These are phyloP conservation scores for Phoxinus dragarum DNA, from an alignment of 2,797 vertebrate genomes.

Conservation along the genomic window DNA sequence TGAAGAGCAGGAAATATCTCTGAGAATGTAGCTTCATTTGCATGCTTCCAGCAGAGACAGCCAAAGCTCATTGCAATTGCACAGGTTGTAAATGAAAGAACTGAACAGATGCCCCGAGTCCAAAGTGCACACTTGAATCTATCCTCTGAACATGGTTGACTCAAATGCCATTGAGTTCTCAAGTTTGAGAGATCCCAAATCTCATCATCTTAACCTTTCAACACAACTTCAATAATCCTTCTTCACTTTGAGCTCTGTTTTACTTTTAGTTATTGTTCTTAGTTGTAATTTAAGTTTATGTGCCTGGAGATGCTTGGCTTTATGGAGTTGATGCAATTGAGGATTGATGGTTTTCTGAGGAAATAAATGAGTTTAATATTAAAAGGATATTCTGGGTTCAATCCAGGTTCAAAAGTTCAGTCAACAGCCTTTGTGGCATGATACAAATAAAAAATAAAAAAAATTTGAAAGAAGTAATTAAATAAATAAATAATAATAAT, in stretches of 20 bases:
- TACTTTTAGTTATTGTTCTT: slow-evolving; percentile 27
- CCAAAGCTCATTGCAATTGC: slow-evolving; percentile 33
- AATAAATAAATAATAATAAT: neutral
- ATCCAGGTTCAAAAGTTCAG: neutral
- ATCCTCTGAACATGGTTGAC: slow-evolving; percentile 65
- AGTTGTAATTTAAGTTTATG: slow-evolving; percentile 14
- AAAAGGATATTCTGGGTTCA: neutral
- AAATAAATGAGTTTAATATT: neutral
- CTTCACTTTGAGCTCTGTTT: slow-evolving; percentile 50
- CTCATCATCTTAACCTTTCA: slow-evolving; percentile 67
- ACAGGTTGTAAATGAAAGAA: slow-evolving; percentile 46
- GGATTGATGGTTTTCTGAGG: neutral
- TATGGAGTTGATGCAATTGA: neutral
- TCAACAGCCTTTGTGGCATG: neutral
- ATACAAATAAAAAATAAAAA: neutral
- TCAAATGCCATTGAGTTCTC: slow-evolving; percentile 68
- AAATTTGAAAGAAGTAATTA: neutral
- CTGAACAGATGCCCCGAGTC: slow-evolving; percentile 74
- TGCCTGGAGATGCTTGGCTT: neutral
- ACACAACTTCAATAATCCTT: slow-evolving; percentile 57
- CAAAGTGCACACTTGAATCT: slow-evolving; percentile 63
- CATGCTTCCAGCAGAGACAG: slow-evolving; percentile 55
- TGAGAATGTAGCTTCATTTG: slow-evolving; percentile 61
- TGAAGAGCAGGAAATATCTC: slow-evolving; percentile 63
- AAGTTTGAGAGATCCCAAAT: slow-evolving; percentile 69